Evolutionary conservation across 2,113 vertebrate genomes (phyloP).

Genomic region (Bos javanicus): DNA sequence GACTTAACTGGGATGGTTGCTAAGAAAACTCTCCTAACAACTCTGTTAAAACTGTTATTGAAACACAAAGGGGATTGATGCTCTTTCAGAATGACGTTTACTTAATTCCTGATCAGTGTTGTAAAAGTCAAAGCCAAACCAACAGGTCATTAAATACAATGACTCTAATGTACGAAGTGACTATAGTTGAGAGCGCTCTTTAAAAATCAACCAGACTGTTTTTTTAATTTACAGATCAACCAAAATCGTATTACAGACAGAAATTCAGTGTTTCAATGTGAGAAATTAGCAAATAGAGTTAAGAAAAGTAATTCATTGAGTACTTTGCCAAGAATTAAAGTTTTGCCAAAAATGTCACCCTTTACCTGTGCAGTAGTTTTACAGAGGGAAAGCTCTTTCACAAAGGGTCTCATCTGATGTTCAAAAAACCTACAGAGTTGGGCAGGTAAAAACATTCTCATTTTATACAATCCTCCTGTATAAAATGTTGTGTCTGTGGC

Average conservation of each 20-base stretch:
- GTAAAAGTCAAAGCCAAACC: neutral
- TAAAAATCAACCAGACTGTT: neutral
- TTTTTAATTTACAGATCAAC: neutral
- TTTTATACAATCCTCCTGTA: no score
- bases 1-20: neutral
- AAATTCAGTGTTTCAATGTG: neutral
- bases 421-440: neutral
- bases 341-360: neutral
- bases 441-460: neutral
- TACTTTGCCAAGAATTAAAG: neutral
- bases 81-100: neutral
- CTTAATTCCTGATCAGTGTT: conserved; percentile 7
- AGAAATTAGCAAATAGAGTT: neutral
- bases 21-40: conserved; percentile 24
- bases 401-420: neutral
- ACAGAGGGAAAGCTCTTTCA: neutral
- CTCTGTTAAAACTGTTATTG: neutral
- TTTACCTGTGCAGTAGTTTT: neutral
- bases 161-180: neutral
- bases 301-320: neutral
- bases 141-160: neutral
- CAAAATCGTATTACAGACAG: neutral
- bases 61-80: neutral
- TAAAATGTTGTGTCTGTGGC: neutral
- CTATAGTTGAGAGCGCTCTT: neutral